Evolutionary conservation across 2,113 vertebrate species (phyloP), one percentile per base, ranked within the genome.

Genomic region (Python bivittatus): DNA sequence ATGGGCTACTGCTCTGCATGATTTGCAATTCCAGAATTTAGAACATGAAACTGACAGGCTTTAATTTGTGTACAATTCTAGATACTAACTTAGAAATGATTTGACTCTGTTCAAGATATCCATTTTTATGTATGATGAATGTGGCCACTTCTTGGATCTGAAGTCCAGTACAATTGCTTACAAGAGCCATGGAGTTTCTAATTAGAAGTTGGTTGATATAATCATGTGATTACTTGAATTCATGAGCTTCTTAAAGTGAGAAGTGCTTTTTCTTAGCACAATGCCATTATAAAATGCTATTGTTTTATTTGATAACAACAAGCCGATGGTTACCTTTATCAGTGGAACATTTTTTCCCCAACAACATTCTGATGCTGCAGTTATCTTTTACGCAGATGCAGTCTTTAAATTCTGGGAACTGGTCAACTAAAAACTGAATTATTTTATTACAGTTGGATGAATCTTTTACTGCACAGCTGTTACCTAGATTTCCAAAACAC

Each of bases 371-470:
- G 93, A 97, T 92, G 88, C 91, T 97, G 93, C 98, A 99, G 90
- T 97, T 54, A 1, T 97, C 96, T 91, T 97, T 96, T 91, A 93
- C 93, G 90, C 98, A 99, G 95, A 98, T 91, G 95, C 98, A 99
- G 22, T 94, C 96, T 95, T 85, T 97, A 96, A 98, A 96, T 15
- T 97, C 97, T 27, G 97, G 97, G 87, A 98, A 98, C 60, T 92
- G 92, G 0, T 97, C 95, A 94, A 97, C 90, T 88, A 98, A 95
- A 44, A 94, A 95, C 87, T 97, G 96, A 93, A 98, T 96, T 86
- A 97, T 98, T 96, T 96, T 92, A 88, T 98, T 98, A 96, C 98
- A 99, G 61, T 42, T 93, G 88, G 94, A 91, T 84, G 95, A 89
- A 72, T 97, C 97, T 94, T 97, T 98, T 94, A 97, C 96, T 94